Evolutionary conservation across 1,140 invertebrate genomes (phyloP).

Genomic region (Polypedilum vanderplanki): DNA sequence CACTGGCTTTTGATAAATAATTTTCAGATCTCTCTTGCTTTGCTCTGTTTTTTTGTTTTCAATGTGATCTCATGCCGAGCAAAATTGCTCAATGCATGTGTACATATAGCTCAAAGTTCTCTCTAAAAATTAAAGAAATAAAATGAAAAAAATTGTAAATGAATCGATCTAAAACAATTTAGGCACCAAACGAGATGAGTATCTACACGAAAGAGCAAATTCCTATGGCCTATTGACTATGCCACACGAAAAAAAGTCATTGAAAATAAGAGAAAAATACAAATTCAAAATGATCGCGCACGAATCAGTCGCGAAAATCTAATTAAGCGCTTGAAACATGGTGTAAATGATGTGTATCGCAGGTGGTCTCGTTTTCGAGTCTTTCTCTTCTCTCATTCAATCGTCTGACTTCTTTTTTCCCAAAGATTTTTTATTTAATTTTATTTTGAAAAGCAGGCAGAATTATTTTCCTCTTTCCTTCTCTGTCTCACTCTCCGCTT

Average conservation of each 20-base stretch:
- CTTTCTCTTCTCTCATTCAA: background rate
- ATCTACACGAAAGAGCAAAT: constrained; percentile 8
- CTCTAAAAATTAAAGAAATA: background rate
- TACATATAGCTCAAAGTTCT: background rate
- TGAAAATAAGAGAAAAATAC: background rate
- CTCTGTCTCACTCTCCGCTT: too few species aligned
- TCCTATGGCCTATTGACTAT: constrained; percentile 11
- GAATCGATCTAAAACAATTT: constrained; percentile 19
- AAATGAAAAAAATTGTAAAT: too few species aligned
- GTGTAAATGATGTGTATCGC: constrained; percentile 11
- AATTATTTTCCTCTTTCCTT: too few species aligned
- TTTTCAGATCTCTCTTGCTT: background rate
- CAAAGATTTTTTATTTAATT: too few species aligned
- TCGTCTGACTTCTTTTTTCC: too few species aligned
- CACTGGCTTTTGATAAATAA: background rate
- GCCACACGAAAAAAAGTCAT: background rate
- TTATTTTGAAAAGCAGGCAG: too few species aligned
- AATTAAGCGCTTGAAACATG: constrained; percentile 13
- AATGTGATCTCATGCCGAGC: background rate
- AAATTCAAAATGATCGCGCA: background rate
- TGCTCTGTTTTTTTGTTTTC: background rate
- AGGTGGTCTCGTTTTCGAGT: background rate
- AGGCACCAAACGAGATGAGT: background rate
- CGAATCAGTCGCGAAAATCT: constrained; percentile 16
- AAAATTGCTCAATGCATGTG: constrained; percentile 17